Percentiles rank a stretch among this genome's conserved stretches.
phyloP scores from a whole-genome alignment of 2,888 invertebrate species.

The Perizoma affinitatum region DNA sequence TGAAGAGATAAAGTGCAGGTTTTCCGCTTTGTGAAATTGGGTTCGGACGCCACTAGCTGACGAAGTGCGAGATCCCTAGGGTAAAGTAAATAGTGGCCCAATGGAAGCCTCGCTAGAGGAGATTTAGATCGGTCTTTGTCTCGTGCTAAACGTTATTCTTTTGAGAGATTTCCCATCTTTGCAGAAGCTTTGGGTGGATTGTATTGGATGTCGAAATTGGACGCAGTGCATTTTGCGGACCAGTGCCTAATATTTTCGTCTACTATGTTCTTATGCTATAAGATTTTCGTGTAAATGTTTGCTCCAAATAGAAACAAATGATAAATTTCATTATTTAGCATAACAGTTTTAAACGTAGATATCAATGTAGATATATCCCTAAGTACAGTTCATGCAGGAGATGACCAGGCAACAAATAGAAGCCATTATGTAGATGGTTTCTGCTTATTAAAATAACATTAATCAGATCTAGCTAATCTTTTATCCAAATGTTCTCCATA shows the following conservation, averaged over 20 bases:
- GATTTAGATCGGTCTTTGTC: conserved; percentile 81
- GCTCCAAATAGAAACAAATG: background rate
- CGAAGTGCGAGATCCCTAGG: conserved; percentile 65
- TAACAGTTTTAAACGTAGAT: too few relatives aligned
- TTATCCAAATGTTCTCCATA: conserved; percentile 64
- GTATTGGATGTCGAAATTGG: conserved; percentile 70
- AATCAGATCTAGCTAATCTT: conserved; percentile 59
- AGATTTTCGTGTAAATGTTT: conserved; percentile 4
- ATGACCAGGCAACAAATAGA: too few relatives aligned
- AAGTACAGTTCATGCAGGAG: too few relatives aligned
- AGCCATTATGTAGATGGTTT: too few relatives aligned
- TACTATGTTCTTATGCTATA: conserved; percentile 12
- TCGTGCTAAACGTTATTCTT: conserved; percentile 78
- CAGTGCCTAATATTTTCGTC: conserved; percentile 36
- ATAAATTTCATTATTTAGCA: too few relatives aligned
- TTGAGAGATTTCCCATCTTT: conserved; percentile 80
- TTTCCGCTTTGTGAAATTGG: conserved; percentile 63
- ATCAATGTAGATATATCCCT: too few relatives aligned
- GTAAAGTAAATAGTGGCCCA: conserved; percentile 78
- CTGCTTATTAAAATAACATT: conserved; percentile 14
- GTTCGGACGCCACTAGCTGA: conserved; percentile 61
- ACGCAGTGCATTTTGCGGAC: conserved; percentile 53
- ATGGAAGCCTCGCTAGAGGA: conserved; percentile 66
- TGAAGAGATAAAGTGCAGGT: conserved; percentile 49
- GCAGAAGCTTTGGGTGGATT: conserved; percentile 64